Conservation (phyloP, 1,140 invertebrate genomes). For the Harlomillsia oculata region DNA sequence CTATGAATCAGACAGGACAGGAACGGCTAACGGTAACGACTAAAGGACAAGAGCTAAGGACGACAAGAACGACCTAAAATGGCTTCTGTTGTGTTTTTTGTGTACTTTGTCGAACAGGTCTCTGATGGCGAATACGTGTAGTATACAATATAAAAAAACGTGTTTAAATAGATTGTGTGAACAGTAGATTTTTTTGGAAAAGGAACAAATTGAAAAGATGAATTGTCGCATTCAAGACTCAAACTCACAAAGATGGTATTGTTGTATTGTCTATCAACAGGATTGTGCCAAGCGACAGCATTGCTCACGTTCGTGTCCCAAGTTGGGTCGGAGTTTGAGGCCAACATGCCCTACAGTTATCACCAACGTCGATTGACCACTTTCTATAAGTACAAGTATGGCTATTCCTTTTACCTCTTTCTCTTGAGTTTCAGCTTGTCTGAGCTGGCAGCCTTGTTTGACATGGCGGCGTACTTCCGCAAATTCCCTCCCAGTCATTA, state of each 20-base stretch:
- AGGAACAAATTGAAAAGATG: too few species aligned
- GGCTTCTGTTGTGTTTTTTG: too few species aligned
- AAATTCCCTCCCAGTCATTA: slow-evolving; percentile 35
- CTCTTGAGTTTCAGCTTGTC: slow-evolving; percentile 33
- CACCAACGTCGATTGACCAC: slow-evolving; percentile 28
- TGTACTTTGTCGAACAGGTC: too few species aligned
- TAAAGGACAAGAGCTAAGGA: too few species aligned
- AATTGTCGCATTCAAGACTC: too few species aligned
- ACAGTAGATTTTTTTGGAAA: neutral
- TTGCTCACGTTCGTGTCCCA: slow-evolving; percentile 34
- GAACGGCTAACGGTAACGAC: too few species aligned
- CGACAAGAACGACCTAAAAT: too few species aligned
- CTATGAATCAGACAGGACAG: too few species aligned
- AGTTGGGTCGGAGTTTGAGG: slow-evolving; percentile 35
- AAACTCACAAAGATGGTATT: too few species aligned
- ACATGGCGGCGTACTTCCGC: slow-evolving; percentile 35
- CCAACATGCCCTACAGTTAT: slow-evolving; percentile 29
- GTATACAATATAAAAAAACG: too few species aligned
- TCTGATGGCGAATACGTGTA: too few species aligned
- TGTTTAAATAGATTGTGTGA: too few species aligned
- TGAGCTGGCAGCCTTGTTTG: slow-evolving; percentile 33
- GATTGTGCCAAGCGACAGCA: slow-evolving; percentile 35
- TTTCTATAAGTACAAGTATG: slow-evolving; percentile 35
- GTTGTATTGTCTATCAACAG: slow-evolving; percentile 26
- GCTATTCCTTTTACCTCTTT: slow-evolving; percentile 35